Base-by-base conservation (phyloP, 2,113 vertebrate species). In the Tor tambroides region DNA sequence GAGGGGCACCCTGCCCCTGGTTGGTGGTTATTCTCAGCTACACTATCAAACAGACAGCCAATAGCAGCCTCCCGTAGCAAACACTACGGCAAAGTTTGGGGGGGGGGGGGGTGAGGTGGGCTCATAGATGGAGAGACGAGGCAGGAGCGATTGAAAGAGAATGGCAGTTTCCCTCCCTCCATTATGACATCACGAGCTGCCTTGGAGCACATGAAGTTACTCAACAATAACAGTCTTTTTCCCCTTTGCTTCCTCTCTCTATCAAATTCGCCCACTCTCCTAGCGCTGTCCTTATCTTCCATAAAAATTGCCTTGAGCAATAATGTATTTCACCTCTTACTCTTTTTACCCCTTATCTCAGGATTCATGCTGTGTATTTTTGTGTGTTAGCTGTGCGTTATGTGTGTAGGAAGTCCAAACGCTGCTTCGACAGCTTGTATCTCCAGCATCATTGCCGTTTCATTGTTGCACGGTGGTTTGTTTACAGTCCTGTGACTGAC, bases 1-100 rank as follows among this genome's bases (percentile, higher is more conserved):
- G 92, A 92, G 90, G 92, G 93, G 91, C 89, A 92, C 92, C 92
- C 71, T 49, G 87, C 80, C 92, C 90, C 91, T 95, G 93, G 91
- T 95, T 95, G 93, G 94, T 92, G 93, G 92, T 94, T 95, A 94
- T 94, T 94, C 92, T 94, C 93, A 95, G 94, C 92, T 94, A 92
- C 92, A 92, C 94, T 92, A 86, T 92, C 90, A 91, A 92, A 86
- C 88, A 87, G 87, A 88, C 89, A 94, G 88, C 93, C 93, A 95
- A 95, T 94, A 12, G 56, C 87, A 91, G 59, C 41, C 77, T 86
- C 74, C 72, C 41, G 61, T 89, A 91, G 74, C 81, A 80, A 91
- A 89, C 92, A 91, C 90, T 87, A 84, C 92, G 93, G 91, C 85
- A 89, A 35, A 84, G 76, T 30, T 76, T 71, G 85, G 12, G 46